Base-by-base conservation (phyloP, 2,113 vertebrate genomes). In the Cyprinus carpio region DNA sequence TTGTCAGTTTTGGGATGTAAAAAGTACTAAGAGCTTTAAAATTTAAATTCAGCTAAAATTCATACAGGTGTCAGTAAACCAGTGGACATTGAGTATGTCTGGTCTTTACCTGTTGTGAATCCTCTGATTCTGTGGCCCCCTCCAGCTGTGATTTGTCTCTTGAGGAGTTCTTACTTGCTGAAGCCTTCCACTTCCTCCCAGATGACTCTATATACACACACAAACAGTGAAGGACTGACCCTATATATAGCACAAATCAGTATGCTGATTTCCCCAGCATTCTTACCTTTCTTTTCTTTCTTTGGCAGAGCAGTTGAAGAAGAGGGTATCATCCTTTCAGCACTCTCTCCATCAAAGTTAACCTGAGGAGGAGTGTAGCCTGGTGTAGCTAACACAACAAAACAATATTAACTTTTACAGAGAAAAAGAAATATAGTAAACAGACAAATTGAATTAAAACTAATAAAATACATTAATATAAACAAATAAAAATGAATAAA, bases 351-450 rank as follows among this genome's bases (percentile, higher is more conserved):
- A 82, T 98, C 97, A 94, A 99, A 98, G 87, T 95, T 93, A 86
- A 96, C 96, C 65, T 94, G 92, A 69, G 97, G 97, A 84, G 97
- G 98, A 64, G 94, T 88, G 85, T 94, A 99, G 20, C 96, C 95
- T 80, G 97, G 94, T 12, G 92, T 95, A 78, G 87, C 98, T 99
- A 91, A 89, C 94, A 12, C 43, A 46, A 12, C 3, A 46, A 3
- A 43, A 46, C 43, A 11, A 46, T 12, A 11, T 46, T 12, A 46
- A 46, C 43, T 46, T 46, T 40, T 46, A 3, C 43, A 46, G 43
- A 46, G 11, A 46, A 46, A 43, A 43, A 12, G 12, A 46, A 46
- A 46, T 46, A 46, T 46, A 46, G 43, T 0, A 46, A 46, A 95
- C 13, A 40, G 40, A 40, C 40, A 43, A 11, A 43, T 43, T 11